Base-by-base conservation (phyloP, 2,888 invertebrate species). In the Girardia tigrina region DNA sequence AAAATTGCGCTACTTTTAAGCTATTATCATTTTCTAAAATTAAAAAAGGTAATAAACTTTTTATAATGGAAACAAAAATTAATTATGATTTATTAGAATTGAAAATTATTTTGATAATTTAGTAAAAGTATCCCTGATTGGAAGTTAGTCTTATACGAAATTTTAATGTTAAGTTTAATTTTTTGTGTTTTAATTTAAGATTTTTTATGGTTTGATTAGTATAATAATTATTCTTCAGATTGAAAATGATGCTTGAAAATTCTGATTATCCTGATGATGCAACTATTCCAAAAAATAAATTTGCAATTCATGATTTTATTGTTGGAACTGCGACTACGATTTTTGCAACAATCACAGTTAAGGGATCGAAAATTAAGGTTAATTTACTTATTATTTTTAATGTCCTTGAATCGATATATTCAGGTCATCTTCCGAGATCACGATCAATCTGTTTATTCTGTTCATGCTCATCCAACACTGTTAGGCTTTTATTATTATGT, bases 241-340 rank as follows among this genome's bases (percentile, higher is more conserved):
- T 56, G n/a, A 56, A 56, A 16, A 20, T 56, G n/a, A 56, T 56
- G 4, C 56, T 56, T 4, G 56, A 56, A 56, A 56, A 56, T 16
- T 75, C 75, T 2, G 29, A 26, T 42, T 84, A 80, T 76, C 83
- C 83, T 4, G 79, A 80, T 20, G 83, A 83, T 79, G 81, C 83
- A 28, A 84, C 83, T n/a, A 82, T 83, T 27, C 79, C 79, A 28
- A 82, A 81, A 26, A 80, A 79, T 27, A 80, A 80, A 75, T 83
- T 84, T 79, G 80, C 81, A 12, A 79, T 82, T 75, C 79, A 81
- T 73, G 82, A 84, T 78, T 84, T 84, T 79, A 81, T 83, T 16
- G 80, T 84, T 28, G 82, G 83, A 1, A 82, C 84, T n/a, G 79
- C 79, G 36, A 81, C 80, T 70, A 83, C 83, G 26, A 79, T 83